Conservation (phyloP, 2,113 vertebrate genomes). For the Stigmatopora argus region DNA sequence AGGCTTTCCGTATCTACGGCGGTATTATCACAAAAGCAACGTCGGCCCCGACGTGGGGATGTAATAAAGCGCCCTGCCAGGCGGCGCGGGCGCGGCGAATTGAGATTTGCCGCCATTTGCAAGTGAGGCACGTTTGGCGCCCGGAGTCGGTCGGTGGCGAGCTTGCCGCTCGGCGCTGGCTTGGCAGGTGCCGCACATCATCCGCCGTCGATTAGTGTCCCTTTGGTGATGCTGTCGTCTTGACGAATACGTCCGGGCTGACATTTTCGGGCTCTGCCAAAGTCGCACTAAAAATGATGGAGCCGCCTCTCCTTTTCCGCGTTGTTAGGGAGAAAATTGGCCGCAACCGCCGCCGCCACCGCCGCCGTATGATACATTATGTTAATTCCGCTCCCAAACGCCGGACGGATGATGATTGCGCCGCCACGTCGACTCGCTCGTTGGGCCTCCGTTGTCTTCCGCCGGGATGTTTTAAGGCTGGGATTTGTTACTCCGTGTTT, state of each 20-base stretch:
- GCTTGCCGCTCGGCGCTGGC: constrained; percentile 36
- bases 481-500: background rate
- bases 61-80: constrained; percentile 62
- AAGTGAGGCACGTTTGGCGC: constrained; percentile 61
- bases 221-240: constrained; percentile 52
- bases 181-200: constrained; percentile 66
- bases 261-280: constrained; percentile 49
- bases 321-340: constrained; percentile 29
- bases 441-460: background rate
- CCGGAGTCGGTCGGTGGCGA: constrained; percentile 55
- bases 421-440: background rate
- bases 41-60: constrained; percentile 46
- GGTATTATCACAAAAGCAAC: constrained; percentile 68
- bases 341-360: no score
- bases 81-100: constrained; percentile 63
- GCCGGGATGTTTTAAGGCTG: background rate
- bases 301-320: constrained; percentile 42
- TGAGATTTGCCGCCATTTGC: constrained; percentile 68
- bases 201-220: constrained; percentile 52
- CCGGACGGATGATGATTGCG: background rate
- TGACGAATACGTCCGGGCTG: constrained; percentile 53
- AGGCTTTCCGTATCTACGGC: constrained; percentile 62
- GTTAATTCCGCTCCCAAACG: constrained; percentile 2
- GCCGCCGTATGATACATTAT: constrained; percentile 24
- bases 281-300: constrained; percentile 55